Evolutionary conservation across 2,888 invertebrate genomes (phyloP), one percentile per base, ranked within the genome.

Genomic region (Linnaemya vulpina): DNA sequence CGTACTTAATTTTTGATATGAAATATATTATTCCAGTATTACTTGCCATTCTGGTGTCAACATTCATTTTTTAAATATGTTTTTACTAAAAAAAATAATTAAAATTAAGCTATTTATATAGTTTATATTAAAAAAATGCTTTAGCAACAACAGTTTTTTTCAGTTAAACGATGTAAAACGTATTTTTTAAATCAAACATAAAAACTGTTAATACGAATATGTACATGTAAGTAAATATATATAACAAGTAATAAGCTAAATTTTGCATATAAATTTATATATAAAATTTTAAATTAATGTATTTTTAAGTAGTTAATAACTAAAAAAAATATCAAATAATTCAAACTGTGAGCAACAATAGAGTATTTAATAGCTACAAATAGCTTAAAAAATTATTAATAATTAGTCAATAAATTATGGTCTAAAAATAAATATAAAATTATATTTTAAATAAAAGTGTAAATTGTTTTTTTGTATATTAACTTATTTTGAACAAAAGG

Each of bases 321-420:
- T 49, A 55, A 58, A 78, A 49, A 3, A 38, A 60, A 51, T 30
- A 46, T 5, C 25, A 76, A 55, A 82, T 75, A 76, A 55, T 76
- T 76, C 65, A 85, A 82, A 85, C 82, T 85, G 85, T 85, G 82
- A 85, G 81, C 74, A 81, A 82, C 81, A 85, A 82, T 85, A 85
- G 74, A 82, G 77, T 85, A 85, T 77, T 73, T 78, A 78, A 65
- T 2, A 80, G 81, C 73, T 81, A 81, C 53, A 76, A 82, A 43
- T 70, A 58, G 82, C 76, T 82, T 46, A 74, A 78, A 73, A 76
- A 76, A 58, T 49, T 30, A 76, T 51, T 60, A 71, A 67, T 53
- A 68, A 62, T 62, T 77, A 62, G 71, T 20, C 71, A 55, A 77
- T 78, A 78, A 68, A 63, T 65, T 49, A 43, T 20, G 15, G 40